Evolutionary conservation across 2,797 vertebrate species (phyloP).

Genomic region (Malurus splendens): DNA sequence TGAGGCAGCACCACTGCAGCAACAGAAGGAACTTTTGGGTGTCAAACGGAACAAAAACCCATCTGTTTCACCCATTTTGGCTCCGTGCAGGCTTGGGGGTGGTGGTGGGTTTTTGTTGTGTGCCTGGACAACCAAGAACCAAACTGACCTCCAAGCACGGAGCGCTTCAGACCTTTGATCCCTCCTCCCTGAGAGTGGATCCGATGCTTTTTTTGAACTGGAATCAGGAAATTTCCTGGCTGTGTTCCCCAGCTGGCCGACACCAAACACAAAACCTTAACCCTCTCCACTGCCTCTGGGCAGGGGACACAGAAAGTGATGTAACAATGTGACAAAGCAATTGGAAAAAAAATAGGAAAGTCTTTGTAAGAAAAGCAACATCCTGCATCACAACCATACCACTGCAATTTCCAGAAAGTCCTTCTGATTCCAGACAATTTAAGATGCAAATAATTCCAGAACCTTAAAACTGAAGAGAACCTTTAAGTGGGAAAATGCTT

Average conservation of each 20-base stretch:
- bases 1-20: rapidly evolving
- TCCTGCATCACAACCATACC: rapidly evolving
- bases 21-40: background rate
- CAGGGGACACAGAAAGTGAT: background rate
- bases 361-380: background rate
- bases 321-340: rapidly evolving
- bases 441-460: background rate
- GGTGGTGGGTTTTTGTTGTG: background rate
- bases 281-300: background rate
- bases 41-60: background rate
- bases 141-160: background rate
- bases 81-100: background rate
- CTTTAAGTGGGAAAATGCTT: background rate
- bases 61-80: background rate
- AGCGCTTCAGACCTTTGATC: background rate
- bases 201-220: background rate
- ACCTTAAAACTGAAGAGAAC: background rate
- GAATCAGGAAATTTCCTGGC: slow-evolving; percentile 44
- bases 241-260: background rate
- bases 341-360: background rate
- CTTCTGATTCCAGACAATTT: background rate
- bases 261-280: slow-evolving; percentile 4
- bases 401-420: background rate
- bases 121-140: background rate
- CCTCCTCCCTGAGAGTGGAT: background rate